Percentiles rank a stretch among this genome's conserved stretches.
phyloP scores from a whole-genome alignment of 1,140 invertebrate species.

The Drosophila sp. region DNA sequence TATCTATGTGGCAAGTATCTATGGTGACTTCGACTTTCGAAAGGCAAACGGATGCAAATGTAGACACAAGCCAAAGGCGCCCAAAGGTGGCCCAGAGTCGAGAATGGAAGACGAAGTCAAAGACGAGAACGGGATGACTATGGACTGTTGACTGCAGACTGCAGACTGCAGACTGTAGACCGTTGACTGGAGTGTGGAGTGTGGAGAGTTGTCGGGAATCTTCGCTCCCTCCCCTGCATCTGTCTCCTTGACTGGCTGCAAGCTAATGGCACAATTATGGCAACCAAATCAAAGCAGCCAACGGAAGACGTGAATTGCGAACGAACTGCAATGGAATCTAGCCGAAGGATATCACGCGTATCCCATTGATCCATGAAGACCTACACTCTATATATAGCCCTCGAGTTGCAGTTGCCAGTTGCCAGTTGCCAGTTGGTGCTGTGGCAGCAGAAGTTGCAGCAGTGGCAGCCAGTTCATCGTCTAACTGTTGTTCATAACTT shows the following conservation, averaged over 20 bases:
- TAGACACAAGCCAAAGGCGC: conserved; percentile 73
- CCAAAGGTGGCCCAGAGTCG: conserved; percentile 32
- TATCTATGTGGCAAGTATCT: conserved; percentile 27
- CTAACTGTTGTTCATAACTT: conserved; percentile 83
- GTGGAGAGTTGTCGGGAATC: conserved; percentile 1
- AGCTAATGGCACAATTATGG: conserved; percentile 81
- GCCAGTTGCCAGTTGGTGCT: not conserved
- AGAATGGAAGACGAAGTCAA: not conserved
- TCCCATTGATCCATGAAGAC: conserved; percentile 84
- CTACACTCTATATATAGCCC: conserved; percentile 41
- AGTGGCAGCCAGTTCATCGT: conserved; percentile 40
- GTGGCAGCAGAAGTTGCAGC: conserved; percentile 37
- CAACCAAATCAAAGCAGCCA: conserved; percentile 70
- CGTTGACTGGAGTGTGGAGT: not conserved
- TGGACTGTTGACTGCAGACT: too few relatives aligned
- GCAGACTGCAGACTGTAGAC: too few relatives aligned
- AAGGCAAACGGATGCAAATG: conserved; percentile 80
- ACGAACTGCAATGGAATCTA: conserved; percentile 66
- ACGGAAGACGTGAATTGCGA: conserved; percentile 77
- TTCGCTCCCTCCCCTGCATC: not conserved
- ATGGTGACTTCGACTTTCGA: conserved; percentile 75
- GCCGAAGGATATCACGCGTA: conserved; percentile 84
- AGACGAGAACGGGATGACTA: too few relatives aligned
- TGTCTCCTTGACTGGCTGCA: conserved; percentile 28
- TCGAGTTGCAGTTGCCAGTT: not conserved